Percentiles rank a stretch among this genome's conserved stretches.
phyloP scores from a whole-genome alignment of 2,113 vertebrate species.

The Zosterops japonicus region DNA sequence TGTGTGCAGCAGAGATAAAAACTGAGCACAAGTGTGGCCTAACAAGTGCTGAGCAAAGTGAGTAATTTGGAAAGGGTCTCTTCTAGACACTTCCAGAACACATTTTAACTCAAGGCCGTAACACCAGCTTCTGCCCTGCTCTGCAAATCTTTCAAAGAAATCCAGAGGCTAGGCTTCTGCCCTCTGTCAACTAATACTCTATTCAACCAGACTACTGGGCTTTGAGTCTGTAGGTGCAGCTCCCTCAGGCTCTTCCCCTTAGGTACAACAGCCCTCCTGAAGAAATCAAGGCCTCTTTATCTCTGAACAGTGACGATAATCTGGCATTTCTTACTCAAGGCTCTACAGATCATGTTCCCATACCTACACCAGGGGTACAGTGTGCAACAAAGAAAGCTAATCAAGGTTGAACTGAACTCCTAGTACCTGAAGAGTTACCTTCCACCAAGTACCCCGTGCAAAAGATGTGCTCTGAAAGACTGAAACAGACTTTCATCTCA shows the following conservation, averaged over 20 bases:
- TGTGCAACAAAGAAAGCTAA: not conserved
- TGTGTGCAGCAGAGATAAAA: not conserved
- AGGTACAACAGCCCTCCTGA: not conserved
- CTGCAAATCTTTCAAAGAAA: not conserved
- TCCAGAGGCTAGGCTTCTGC: not conserved
- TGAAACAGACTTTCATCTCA: not conserved
- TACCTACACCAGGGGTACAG: not conserved
- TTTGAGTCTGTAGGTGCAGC: accelerated
- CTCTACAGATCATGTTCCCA: not conserved
- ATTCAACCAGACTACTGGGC: not conserved
- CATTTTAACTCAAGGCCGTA: not conserved
- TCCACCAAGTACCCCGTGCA: not conserved
- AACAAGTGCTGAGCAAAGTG: not conserved
- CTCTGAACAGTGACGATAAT: not conserved
- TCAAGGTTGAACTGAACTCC: not conserved
- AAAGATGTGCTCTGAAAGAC: not conserved
- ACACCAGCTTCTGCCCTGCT: not conserved
- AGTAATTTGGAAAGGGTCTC: not conserved
- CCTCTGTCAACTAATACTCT: not conserved
- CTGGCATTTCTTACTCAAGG: not conserved
- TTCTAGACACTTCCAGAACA: not conserved
- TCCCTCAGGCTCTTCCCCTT: not conserved
- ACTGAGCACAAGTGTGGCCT: not conserved
- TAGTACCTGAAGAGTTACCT: not conserved
- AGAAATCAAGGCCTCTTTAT: not conserved